Conservation (phyloP, 1,140 invertebrate genomes). For the Euglossa dilemma region DNA sequence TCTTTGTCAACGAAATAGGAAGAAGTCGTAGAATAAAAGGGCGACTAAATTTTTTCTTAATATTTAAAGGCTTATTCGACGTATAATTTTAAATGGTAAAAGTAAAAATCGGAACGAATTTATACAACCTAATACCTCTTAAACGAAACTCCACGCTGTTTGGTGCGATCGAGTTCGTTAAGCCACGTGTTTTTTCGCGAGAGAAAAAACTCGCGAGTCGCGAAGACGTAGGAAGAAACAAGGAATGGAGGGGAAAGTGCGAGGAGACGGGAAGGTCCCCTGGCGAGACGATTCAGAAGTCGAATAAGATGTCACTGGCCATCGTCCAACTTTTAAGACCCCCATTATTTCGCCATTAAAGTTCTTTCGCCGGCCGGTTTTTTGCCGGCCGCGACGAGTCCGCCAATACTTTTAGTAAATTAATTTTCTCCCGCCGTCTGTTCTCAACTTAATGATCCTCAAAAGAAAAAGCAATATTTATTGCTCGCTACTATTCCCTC, state of each 20-base stretch:
- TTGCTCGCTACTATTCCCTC: slow-evolving; percentile 49
- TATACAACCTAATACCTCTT: no score
- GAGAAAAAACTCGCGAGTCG: background rate
- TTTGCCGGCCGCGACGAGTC: slow-evolving; percentile 34
- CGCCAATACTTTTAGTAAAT: slow-evolving; percentile 71
- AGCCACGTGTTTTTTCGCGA: background rate
- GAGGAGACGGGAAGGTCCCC: background rate
- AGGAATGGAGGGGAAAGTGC: background rate
- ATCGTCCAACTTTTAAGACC: slow-evolving; percentile 63
- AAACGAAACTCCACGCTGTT: background rate
- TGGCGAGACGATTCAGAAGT: slow-evolving; percentile 32
- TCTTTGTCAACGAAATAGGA: no score
- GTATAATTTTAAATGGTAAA: no score
- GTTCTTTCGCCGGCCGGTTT: slow-evolving; percentile 55
- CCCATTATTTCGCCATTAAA: slow-evolving; percentile 72
- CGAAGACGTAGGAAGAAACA: background rate
- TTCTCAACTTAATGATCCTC: slow-evolving; percentile 71
- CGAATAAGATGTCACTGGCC: slow-evolving; percentile 61
- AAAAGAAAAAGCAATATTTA: slow-evolving; percentile 72
- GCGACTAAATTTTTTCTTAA: no score
- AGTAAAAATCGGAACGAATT: no score
- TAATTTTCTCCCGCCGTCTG: slow-evolving; percentile 68
- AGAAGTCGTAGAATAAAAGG: no score
- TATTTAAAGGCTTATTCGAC: no score
- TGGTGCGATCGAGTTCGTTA: background rate